Base-by-base conservation (phyloP, 1,140 invertebrate genomes). In the Lamellibrachia luymesi region DNA sequence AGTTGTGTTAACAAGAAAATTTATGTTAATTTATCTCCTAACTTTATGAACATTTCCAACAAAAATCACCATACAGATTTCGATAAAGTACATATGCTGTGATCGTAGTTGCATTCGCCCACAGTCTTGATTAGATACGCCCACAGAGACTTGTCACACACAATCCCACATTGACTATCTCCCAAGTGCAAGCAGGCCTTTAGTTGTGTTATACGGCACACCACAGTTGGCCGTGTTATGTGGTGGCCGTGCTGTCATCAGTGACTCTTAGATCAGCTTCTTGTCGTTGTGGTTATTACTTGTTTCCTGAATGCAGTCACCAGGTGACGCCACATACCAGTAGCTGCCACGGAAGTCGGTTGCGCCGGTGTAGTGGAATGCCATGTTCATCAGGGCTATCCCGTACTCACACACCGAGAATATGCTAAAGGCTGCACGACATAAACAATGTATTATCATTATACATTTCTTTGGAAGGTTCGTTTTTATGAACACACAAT, bases 361-460 rank as follows among this genome's bases (percentile, higher is more conserved):
- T 51, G 50, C 56, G 38, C 90, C 92, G 1, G 92, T 93, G 90
- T 90, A 93, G 92, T 93, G 93, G 50, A 93, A 93, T 89, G 52
- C 64, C 90, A 92, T 93, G 91, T 92, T 92, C 17, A 50, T 90
- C 25, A 93, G 5, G 50, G 90, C 93, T 27, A 93, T 93, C 50
- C 51, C 91, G 51, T 93, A 93, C 50, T 93, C 93, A 91, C 91
- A 92, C 10, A 52, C 38, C 2, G 93, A 90, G 90, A 93, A 93
- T 4, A 51, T 17, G 50, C 92, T 91, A 64, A 93, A 93, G 52
- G 93, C 93, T 93, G 80, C 49, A 8, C 64, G 25, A 80, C 64
- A 80, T 22, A 80, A 80, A 80, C 17, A 80, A 80, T 2, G 25
- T 80, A 22, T 17, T 2, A 17, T 4, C 2, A 80, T 17, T 38